Evolutionary conservation across 2,797 vertebrate genomes (phyloP), one percentile per base, ranked within the genome.

Genomic region (Lepilemur septentrionalis): DNA sequence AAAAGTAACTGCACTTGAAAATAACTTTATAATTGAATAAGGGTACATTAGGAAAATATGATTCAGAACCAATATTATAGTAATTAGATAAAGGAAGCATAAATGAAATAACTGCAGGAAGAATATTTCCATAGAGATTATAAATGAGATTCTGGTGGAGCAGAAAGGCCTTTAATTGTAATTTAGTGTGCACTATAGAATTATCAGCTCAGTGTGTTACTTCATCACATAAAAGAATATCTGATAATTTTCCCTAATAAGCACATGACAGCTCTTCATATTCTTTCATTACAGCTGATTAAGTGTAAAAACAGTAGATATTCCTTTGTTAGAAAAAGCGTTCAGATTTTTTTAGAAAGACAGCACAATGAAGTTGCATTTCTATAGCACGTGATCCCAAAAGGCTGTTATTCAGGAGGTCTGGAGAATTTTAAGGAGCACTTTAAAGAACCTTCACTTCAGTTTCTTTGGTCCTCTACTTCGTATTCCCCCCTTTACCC

Each of bases 21-120:
- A 98, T 98, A 98, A 98, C 98, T 98, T 98, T 97, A 98, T 98
- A 98, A 99, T 98, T 99, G 97, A 98, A 98, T 98, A 98, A 98
- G 98, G 98, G 95, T 98, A 97, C 98, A 98, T 98, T 98, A 98
- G 98, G 98, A 98, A 98, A 98, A 99, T 98, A 98, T 78, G 84
- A 98, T 98, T 99, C 98, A 98, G 98, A 98, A 98, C 98, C 98
- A 98, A 98, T 98, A 99, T 98, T 98, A 98, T 63, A 98, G 98
- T 98, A 98, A 99, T 99, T 99, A 98, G 98, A 98, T 98, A 98
- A 99, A 98, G 97, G 98, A 98, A 98, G 97, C 97, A 98, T 98
- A 99, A 98, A 98, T 98, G 97, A 98, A 99, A 98, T 99, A 98
- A 99, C 98, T 98, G 97, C 97, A 98, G 98, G 97, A 98, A 98